These are phyloP conservation scores for Trichomycterus rosablanca DNA, from an alignment of 2,113 vertebrate genomes.

Conservation along the genomic window DNA sequence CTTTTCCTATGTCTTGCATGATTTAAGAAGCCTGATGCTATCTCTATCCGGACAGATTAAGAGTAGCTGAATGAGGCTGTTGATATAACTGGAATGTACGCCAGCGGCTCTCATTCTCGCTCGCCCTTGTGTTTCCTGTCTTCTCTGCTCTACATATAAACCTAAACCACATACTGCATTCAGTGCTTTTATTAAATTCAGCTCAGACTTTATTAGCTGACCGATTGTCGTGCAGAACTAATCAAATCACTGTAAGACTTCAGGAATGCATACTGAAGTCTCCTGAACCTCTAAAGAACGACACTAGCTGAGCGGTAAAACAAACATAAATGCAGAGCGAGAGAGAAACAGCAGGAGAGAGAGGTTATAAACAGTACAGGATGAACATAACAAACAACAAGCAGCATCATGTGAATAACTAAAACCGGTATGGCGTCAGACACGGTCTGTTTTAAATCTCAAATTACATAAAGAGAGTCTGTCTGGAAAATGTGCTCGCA, in stretches of 20 bases:
- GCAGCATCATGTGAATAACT: background rate
- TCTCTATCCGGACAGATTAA: slow-evolving; percentile 9
- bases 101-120: background rate
- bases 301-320: background rate
- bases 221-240: slow-evolving; percentile 20
- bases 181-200: slow-evolving; percentile 25
- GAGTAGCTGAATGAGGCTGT: slow-evolving; percentile 12
- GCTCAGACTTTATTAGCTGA: slow-evolving; percentile 31
- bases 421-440: slow-evolving; percentile 4
- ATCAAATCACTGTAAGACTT: slow-evolving; percentile 24
- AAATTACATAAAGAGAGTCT: background rate
- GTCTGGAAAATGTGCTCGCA: slow-evolving; percentile 2
- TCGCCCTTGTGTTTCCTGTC: slow-evolving; percentile 17
- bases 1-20: too few species aligned
- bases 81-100: slow-evolving; percentile 14
- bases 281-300: background rate
- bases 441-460: slow-evolving; percentile 21
- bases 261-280: slow-evolving; percentile 32
- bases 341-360: background rate
- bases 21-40: slow-evolving; percentile 2
- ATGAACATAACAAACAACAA: background rate
- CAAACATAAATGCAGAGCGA: background rate
- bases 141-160: slow-evolving; percentile 5
- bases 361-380: background rate
- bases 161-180: background rate